A percentile compares a stretch with the other conserved stretches of the same genome.
Conservation (phyloP, 2,797 vertebrate species). For the Diplodus sargus region DNA sequence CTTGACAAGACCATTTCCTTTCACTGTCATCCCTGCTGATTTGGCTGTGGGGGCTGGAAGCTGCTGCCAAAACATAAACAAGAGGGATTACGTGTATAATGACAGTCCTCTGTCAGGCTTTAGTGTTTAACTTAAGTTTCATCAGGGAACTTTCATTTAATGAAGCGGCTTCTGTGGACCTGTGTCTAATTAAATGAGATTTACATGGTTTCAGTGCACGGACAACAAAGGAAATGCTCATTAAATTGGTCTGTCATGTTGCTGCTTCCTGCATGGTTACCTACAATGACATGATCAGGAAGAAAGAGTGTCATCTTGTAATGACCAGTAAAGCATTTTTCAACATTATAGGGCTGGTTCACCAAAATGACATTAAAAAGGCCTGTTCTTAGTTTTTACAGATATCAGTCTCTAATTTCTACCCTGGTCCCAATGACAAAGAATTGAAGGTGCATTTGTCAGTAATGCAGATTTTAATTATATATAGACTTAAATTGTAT, state of each 20-base stretch:
- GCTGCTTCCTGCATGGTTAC: neutral
- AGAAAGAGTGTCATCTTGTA: neutral
- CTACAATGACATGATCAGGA: constrained; percentile 2
- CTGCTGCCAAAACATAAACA: constrained; percentile 69
- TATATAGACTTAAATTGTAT: no score
- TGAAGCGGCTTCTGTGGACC: constrained; percentile 9
- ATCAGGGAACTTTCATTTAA: constrained; percentile 24
- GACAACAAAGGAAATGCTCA: neutral
- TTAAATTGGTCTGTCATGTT: neutral
- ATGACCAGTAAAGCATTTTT: neutral
- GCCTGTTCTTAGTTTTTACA: neutral
- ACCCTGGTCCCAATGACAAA: neutral
- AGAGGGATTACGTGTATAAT: constrained; percentile 53
- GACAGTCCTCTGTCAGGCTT: constrained; percentile 36
- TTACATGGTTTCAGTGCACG: constrained; percentile 10
- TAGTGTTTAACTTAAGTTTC: constrained; percentile 41
- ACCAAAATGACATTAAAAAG: neutral
- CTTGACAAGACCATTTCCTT: constrained; percentile 74
- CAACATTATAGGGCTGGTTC: neutral
- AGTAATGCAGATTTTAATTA: neutral
- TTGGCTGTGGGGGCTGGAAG: constrained; percentile 57
- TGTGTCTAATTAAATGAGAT: constrained; percentile 17
- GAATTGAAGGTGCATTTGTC: neutral
- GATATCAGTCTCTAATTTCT: neutral
- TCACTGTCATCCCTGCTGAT: constrained; percentile 64